These are phyloP conservation scores for Myotis davidii DNA, from an alignment of 2,113 vertebrate genomes.

Conservation along the genomic window DNA sequence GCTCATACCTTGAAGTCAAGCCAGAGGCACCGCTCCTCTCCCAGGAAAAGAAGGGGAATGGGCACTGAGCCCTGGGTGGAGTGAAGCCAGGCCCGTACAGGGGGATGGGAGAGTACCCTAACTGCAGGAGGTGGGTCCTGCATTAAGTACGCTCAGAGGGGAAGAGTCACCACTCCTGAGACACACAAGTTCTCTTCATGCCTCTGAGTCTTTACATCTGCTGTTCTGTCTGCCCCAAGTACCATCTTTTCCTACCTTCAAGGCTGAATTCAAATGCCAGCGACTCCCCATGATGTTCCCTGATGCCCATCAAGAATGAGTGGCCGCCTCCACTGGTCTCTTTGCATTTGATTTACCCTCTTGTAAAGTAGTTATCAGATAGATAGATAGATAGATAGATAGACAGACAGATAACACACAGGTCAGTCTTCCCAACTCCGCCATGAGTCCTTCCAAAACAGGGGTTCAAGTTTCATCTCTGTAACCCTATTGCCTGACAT, in stretches of 20 bases:
- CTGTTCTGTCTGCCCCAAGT: not conserved
- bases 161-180: not conserved
- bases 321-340: not conserved
- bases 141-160: not conserved
- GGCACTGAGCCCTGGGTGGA: not conserved
- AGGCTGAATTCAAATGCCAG: not conserved
- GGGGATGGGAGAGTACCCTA: not conserved
- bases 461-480: not conserved
- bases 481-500: not conserved
- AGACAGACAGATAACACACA: not conserved
- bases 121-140: not conserved
- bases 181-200: not conserved
- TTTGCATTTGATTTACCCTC: not conserved
- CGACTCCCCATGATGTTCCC: not conserved
- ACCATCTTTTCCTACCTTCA: not conserved
- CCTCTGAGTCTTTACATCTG: not conserved
- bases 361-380: not conserved
- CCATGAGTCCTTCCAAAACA: not conserved
- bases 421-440: not conserved
- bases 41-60: not conserved
- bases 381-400: not conserved
- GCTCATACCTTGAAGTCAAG: not conserved
- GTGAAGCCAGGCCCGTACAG: not conserved
- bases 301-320: not conserved
- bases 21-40: not conserved